These are phyloP conservation scores for Peromyscus californicus DNA, from an alignment of 2,113 vertebrate species.

Conservation along the genomic window DNA sequence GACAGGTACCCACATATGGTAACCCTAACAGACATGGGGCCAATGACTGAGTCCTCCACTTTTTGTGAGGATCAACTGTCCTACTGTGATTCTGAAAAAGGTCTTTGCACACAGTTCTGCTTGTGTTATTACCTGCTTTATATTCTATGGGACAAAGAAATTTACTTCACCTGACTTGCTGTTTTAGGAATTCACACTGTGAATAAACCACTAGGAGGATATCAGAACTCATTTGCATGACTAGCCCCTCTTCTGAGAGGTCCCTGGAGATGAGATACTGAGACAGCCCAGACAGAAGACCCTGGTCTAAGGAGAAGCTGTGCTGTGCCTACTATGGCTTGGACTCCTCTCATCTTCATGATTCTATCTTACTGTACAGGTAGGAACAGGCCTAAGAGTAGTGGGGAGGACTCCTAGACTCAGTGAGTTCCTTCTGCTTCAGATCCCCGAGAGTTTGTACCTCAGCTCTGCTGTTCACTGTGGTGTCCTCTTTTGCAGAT, in stretches of 20 bases:
- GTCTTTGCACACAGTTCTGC: neutral
- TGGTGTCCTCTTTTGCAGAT: neutral
- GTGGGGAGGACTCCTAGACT: accelerated
- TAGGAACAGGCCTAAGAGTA: accelerated
- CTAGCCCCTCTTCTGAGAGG: neutral
- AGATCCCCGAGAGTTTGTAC: neutral
- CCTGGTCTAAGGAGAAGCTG: neutral
- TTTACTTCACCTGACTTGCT: neutral
- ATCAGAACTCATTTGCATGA: neutral
- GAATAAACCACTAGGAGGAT: neutral
- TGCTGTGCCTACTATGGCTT: neutral
- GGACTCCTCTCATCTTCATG: neutral
- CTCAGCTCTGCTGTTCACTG: neutral
- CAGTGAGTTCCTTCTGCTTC: accelerated
- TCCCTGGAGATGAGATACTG: too few species aligned
- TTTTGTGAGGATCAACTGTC: neutral
- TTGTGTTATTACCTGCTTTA: neutral
- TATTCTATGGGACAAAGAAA: neutral
- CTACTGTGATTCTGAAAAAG: neutral
- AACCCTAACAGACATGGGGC: neutral
- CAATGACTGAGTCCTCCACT: too few species aligned
- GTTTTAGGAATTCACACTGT: neutral
- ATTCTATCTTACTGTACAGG: neutral
- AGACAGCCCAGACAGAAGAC: neutral
- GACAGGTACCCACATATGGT: neutral